Base-by-base conservation (phyloP, 1,140 invertebrate genomes). In the Apis mellifera region DNA sequence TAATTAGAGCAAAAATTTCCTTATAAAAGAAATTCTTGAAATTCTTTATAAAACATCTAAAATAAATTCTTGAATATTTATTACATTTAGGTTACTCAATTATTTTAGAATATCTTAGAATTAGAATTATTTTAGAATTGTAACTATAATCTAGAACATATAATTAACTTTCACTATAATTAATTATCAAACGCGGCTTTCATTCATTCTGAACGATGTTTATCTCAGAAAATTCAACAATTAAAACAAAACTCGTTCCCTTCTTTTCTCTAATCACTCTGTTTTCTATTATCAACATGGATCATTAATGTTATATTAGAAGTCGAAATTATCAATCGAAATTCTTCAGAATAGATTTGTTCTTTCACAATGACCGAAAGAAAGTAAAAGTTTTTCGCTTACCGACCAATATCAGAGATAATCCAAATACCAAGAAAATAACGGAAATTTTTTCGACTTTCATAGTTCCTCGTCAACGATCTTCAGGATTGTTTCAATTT, bases 321-420 rank as follows among this genome's bases (percentile, higher is more conserved):
- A 42, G 32, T 42, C 5, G 4, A 42, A 42, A 42, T 42, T 42
- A 42, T 42, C 32, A 42, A 42, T 42, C 4, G 32, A 42, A 60
- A 7, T 13, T 13, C 4, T 23, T 62, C 7, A 15, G 15, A 62
- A 26, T 7, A 42, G 32, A 42, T 42, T 42, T 19, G 50, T 21
- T 68, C 65, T 13, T n/a, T 26, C 42, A 32, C 1, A 42, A 42
- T 1, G n/a, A n/a, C 9, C 2, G 2, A 21, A 2, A 19, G 21
- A 19, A 59, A 57, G 19, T 23, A 26, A 52, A 26, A 0, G 11
- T 9, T 74, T 9, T 74, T 23, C n/a, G 60, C 79, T 82, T 59
- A 82, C 79, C 79, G 21, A 59, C 55, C 23, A 76, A 13, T 48
- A 62, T 60, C n/a, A 82, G 1, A 3, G 64, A 76, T 9, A 76